phyloP scores from a whole-genome alignment of 2,797 vertebrate genomes.

The Corythornis leucogaster region DNA sequence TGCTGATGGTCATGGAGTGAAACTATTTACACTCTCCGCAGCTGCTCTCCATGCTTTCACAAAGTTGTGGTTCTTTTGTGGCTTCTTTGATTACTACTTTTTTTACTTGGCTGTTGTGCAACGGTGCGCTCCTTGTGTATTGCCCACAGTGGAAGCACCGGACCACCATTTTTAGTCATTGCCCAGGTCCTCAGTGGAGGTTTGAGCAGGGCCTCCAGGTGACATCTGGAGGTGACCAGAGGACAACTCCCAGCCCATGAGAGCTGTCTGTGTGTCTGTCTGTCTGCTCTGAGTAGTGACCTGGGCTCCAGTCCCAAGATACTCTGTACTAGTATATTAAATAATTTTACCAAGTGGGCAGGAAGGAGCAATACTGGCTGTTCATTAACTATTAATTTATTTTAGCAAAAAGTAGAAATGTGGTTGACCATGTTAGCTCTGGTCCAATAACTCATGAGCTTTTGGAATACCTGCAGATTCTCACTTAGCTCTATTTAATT shows the following conservation, averaged over 20 bases:
- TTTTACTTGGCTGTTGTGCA: accelerated
- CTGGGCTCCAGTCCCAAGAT: background rate
- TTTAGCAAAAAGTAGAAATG: background rate
- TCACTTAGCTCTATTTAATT: background rate
- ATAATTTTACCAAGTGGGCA: background rate
- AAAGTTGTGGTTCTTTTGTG: background rate
- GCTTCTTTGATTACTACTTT: background rate
- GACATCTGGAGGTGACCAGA: accelerated
- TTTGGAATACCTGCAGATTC: background rate
- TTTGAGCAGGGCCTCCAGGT: background rate
- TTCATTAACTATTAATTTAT: background rate
- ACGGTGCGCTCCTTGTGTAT: accelerated
- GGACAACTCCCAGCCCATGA: background rate
- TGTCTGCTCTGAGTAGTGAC: background rate
- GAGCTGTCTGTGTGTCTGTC: background rate
- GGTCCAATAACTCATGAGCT: background rate
- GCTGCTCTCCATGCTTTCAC: background rate
- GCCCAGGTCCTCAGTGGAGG: background rate
- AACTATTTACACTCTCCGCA: background rate
- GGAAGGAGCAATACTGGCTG: background rate
- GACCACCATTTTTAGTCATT: background rate
- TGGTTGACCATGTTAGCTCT: background rate
- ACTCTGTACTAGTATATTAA: accelerated
- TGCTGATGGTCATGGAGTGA: background rate
- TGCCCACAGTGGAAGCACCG: background rate